Percentiles rank a stretch among this genome's conserved stretches.
Conservation (phyloP, 2,113 vertebrate species). For the Callocephalon fimbriatum region DNA sequence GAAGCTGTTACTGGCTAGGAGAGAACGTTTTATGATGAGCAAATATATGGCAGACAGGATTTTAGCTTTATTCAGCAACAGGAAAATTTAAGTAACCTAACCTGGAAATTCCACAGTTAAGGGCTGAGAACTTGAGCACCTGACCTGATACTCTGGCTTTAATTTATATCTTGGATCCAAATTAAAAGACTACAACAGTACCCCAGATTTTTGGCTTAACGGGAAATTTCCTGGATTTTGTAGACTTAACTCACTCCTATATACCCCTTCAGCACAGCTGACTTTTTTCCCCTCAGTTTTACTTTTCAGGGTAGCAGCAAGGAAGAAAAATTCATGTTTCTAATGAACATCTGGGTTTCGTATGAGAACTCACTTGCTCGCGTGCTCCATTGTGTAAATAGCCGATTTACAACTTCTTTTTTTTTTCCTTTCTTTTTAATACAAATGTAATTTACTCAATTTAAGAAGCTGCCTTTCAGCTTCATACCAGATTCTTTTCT, state of each 20-base stretch:
- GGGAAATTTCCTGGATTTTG: slow-evolving; percentile 47
- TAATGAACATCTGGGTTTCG: slow-evolving; percentile 50
- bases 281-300: background rate
- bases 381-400: slow-evolving; percentile 43
- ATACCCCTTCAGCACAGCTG: background rate
- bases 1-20: slow-evolving; percentile 58
- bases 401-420: background rate
- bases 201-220: slow-evolving; percentile 8
- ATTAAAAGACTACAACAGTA: background rate
- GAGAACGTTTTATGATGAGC: slow-evolving; percentile 64
- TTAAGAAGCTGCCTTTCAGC: background rate
- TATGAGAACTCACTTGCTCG: background rate
- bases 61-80: slow-evolving; percentile 49
- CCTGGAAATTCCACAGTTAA: slow-evolving; percentile 43
- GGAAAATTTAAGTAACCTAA: slow-evolving; percentile 45
- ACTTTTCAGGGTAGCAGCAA: slow-evolving; percentile 10
- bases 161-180: background rate
- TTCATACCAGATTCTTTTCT: background rate
- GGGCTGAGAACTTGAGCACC: slow-evolving; percentile 10
- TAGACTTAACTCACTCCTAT: background rate
- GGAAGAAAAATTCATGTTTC: background rate
- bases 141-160: background rate
- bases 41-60: slow-evolving; percentile 50
- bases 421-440: background rate
- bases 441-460: background rate